Conservation (phyloP, 2,797 vertebrate species). For the Ambastaia sidthimunki region DNA sequence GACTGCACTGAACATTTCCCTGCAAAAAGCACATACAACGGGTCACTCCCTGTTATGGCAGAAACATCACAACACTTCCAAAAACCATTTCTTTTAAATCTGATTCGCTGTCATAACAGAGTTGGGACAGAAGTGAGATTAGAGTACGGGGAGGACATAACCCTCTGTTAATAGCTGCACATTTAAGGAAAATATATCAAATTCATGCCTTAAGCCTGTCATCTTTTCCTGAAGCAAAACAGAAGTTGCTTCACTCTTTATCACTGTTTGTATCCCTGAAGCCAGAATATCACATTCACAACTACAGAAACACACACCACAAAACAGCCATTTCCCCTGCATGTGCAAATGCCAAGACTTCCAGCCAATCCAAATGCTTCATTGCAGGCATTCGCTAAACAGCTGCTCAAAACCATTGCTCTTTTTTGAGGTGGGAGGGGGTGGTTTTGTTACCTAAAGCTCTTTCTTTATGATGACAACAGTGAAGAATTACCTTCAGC, state of each 20-base stretch:
- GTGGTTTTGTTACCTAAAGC: slow-evolving; percentile 17
- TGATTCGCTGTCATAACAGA: background rate
- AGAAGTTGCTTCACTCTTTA: slow-evolving; percentile 33
- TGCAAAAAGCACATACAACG: background rate
- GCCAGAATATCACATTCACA: slow-evolving; percentile 30
- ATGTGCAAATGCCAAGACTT: slow-evolving; percentile 3
- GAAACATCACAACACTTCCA: background rate
- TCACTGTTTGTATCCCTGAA: slow-evolving; percentile 26
- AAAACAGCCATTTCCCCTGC: slow-evolving; percentile 20
- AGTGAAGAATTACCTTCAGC: slow-evolving; percentile 33
- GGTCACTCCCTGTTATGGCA: slow-evolving; percentile 4
- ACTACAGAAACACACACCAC: slow-evolving; percentile 26
- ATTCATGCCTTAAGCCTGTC: background rate
- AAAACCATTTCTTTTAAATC: slow-evolving; percentile 11
- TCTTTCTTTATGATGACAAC: slow-evolving; percentile 35
- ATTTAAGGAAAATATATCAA: slow-evolving; percentile 31
- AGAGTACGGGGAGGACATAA: slow-evolving; percentile 4
- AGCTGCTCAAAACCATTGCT: slow-evolving; percentile 26
- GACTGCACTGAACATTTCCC: slow-evolving; percentile 13
- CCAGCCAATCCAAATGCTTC: background rate
- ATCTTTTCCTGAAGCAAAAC: slow-evolving; percentile 22
- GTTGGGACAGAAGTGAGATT: background rate
- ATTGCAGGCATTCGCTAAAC: slow-evolving; percentile 16
- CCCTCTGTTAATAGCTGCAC: background rate
- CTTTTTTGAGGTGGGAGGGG: background rate